Evolutionary conservation across 2,113 vertebrate genomes (phyloP), one percentile per base, ranked within the genome.

Genomic region (Leucopsar rothschildi): DNA sequence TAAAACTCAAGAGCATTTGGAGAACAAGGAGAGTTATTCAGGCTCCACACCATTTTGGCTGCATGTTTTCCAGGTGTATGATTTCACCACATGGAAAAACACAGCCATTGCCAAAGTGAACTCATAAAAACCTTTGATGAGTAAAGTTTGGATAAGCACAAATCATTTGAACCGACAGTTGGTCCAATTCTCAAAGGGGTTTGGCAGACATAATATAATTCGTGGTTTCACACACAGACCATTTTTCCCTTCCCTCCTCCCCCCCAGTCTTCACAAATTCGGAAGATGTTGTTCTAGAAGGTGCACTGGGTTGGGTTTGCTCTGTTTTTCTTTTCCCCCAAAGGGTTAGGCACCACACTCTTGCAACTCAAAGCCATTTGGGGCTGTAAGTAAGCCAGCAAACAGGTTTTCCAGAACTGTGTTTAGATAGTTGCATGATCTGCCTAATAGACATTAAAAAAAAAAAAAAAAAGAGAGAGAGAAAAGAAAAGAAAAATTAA

Each of bases 1-100:
- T 93, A 94, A 92, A 95, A 52, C 94, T 55, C 94, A 71, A 82
- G 22, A 90, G 88, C 40, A 76, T 77, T 75, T 60, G 52, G 94
- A 97, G 97, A 97, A 98, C 97, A 98, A 98, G 97, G 91, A 66
- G 80, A 78, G 86, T 87, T 93, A 97, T 98, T 98, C 97, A 98
- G 78, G 85, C 88, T 40, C 90, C 73, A 77, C 88, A 95, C 92
- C 42, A 49, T 97, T 96, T 60, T 44, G 90, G 93, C 95, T 86
- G 87, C 95, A 21, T 68, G 63, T 93, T 95, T 95, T 95, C 96
- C 97, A 97, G 97, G 97, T 97, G 87, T 92, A 92, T 97, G 98
- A 97, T 91, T 96, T 98, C 97, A 97, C 95, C 95, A 93, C 88
- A 47, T 60, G 93, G 97, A 97, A 98, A 97, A 94, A 96, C 93